Conservation (phyloP, 2,113 vertebrate genomes). For the Trichomycterus rosablanca region DNA sequence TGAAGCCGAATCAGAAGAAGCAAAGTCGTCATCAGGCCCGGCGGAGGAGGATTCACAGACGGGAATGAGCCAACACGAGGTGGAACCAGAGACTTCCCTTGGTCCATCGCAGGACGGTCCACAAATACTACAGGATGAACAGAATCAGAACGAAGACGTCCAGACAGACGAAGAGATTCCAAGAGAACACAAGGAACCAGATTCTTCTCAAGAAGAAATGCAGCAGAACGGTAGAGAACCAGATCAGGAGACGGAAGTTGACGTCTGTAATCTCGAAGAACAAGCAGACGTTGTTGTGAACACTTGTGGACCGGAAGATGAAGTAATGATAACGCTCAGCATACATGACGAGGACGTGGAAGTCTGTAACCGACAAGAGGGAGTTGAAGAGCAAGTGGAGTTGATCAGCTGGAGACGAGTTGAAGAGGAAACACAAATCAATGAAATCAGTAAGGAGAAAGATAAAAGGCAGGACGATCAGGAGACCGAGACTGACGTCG, state of each 20-base stretch:
- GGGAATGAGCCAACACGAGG: not conserved
- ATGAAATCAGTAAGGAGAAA: no score
- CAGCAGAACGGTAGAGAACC: not conserved
- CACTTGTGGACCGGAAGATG: conserved; percentile 7
- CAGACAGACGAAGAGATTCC: not conserved
- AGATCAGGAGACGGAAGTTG: not conserved
- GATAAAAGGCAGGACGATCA: no score
- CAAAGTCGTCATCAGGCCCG: not conserved
- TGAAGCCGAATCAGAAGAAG: conserved; percentile 15
- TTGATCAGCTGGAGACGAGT: no score
- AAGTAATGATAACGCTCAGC: not conserved
- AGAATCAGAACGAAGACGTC: conserved; percentile 8
- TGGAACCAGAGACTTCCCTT: not conserved
- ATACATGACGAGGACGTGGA: not conserved
- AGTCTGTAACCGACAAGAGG: no score
- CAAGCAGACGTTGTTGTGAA: not conserved
- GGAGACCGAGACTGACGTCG: no score
- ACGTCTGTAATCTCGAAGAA: not conserved
- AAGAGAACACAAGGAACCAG: no score
- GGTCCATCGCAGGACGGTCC: not conserved
- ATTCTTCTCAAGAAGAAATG: conserved; percentile 6
- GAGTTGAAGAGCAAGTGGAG: no score
- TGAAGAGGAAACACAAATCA: no score
- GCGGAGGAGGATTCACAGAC: not conserved
- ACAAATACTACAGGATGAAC: not conserved